Evolutionary conservation across 2,888 invertebrate species (phyloP).

Genomic region (Yponomeuta plumbellus): DNA sequence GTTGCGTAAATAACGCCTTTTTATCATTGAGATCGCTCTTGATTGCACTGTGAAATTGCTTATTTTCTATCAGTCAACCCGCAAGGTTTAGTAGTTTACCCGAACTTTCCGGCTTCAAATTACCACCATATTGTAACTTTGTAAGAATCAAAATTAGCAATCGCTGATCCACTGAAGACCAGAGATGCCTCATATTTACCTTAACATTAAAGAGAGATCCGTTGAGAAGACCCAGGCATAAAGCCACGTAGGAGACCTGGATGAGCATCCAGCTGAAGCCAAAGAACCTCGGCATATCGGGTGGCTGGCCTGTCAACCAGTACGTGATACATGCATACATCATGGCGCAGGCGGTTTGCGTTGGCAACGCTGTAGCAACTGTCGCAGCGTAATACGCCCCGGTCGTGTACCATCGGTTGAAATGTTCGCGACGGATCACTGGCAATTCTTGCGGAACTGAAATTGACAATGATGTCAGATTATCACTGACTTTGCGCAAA

Average conservation of each 20-base stretch:
- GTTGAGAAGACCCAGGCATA: slow-evolving; percentile 89
- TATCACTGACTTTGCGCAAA: too few relatives aligned
- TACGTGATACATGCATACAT: slow-evolving; percentile 88
- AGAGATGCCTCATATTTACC: slow-evolving; percentile 56
- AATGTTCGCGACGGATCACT: slow-evolving; percentile 87
- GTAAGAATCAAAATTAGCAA: neutral
- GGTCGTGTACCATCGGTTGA: slow-evolving; percentile 93
- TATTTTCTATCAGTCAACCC: too few relatives aligned
- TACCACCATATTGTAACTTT: neutral
- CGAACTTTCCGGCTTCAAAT: too few relatives aligned
- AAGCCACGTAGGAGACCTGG: slow-evolving; percentile 88
- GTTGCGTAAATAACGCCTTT: too few relatives aligned
- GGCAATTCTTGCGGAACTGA: slow-evolving; percentile 90
- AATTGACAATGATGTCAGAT: slow-evolving; percentile 23
- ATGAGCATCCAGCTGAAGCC: slow-evolving; percentile 84
- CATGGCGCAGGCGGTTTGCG: slow-evolving; percentile 85
- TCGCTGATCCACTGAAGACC: too few relatives aligned
- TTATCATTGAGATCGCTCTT: too few relatives aligned
- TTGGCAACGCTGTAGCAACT: slow-evolving; percentile 87
- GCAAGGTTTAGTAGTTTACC: too few relatives aligned
- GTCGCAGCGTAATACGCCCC: slow-evolving; percentile 89
- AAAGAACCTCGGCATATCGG: slow-evolving; percentile 82
- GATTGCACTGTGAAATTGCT: too few relatives aligned
- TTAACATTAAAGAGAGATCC: slow-evolving; percentile 88
- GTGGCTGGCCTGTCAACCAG: slow-evolving; percentile 90